Evolutionary conservation across 2,797 vertebrate species (phyloP), one percentile per base, ranked within the genome.

Genomic region (Hapalemur alaotrensis): DNA sequence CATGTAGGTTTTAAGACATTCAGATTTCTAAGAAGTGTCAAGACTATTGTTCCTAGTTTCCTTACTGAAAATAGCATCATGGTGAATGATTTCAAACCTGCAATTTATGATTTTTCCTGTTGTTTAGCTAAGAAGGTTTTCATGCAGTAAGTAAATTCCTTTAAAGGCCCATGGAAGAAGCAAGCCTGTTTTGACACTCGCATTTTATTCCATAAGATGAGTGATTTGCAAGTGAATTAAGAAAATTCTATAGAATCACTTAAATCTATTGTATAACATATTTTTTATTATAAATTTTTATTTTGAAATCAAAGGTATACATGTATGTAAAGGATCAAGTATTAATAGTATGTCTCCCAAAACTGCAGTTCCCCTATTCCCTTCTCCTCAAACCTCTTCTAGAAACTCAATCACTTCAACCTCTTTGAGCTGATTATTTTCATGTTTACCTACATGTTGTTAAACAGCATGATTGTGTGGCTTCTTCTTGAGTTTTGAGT

Each of bases 171-270:
- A 59, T 7, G 89, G 28, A 25, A 70, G 30, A 83, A 94, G 28
- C 6, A 73, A 75, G 50, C 18, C 11, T 91, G 43, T 22, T 82
- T 73, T 93, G 75, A 46, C 32, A 83, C 32, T 82, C 91, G n/a
- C 57, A 83, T 95, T 95, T 92, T 95, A 89, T 93, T 96, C 35
- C 18, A 50, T 69, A 82, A 76, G 15, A 81, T 88, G 61, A 92
- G 48, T 89, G 73, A 96, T 92, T 94, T 96, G 80, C 85, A 85
- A 95, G 70, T 85, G 79, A 95, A 95, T 15, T 96, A 70, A 97
- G 69, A 50, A 73, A 89, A 94, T 82, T 46, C 38, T 90, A 84
- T 72, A 86, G 23, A 97, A 92, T 89, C 15, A 80, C 67, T 89
- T 48, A 67, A 93, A 82, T 10, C 35, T 46, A 46, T 91, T 96